These are phyloP conservation scores for Enteromius treurensis DNA, from an alignment of 2,797 vertebrate genomes.

Conservation along the genomic window DNA sequence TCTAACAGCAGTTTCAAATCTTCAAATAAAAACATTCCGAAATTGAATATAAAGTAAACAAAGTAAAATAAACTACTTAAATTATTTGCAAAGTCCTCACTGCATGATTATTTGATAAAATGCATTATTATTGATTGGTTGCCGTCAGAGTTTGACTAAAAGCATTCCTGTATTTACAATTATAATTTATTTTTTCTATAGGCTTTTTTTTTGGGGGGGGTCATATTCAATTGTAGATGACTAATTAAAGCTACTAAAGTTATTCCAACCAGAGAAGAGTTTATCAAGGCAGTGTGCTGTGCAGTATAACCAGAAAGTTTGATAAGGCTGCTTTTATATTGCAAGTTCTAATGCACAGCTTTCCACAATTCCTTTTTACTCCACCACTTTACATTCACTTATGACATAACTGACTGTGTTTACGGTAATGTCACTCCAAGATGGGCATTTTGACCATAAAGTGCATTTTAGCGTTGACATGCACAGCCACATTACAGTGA, in stretches of 20 bases:
- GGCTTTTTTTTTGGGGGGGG: background rate
- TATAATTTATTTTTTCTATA: background rate
- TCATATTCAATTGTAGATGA: background rate
- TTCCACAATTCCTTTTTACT: background rate
- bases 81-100: background rate
- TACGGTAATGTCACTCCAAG: background rate
- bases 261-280: background rate
- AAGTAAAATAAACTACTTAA: background rate
- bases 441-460: conserved; percentile 17
- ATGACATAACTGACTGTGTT: background rate
- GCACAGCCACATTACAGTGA: conserved; percentile 20
- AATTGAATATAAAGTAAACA: background rate
- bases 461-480: background rate
- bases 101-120: conserved; percentile 3
- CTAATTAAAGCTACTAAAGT: background rate
- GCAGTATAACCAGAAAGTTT: background rate
- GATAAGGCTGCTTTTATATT: background rate
- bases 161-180: background rate
- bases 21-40: background rate
- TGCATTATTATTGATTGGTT: background rate
- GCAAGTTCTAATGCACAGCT: background rate
- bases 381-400: background rate
- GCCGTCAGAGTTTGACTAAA: background rate
- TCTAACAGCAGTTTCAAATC: background rate
- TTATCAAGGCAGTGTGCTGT: background rate